Base-by-base conservation (phyloP, 2,113 vertebrate genomes). In the Oryzias javanicus region DNA sequence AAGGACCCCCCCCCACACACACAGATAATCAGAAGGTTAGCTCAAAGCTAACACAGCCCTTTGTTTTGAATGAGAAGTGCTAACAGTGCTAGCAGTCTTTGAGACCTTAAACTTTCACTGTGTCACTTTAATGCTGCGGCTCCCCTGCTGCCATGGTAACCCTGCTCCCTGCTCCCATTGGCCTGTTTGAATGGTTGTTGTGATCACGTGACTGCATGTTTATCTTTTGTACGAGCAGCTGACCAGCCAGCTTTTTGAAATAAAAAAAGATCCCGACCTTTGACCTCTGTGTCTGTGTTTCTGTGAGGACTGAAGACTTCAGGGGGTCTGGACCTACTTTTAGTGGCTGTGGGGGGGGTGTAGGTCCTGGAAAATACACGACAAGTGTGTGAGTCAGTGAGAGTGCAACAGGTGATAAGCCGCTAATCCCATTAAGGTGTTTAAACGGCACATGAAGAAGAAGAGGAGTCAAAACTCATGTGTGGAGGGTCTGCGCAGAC, bases 61-160 rank as follows among this genome's bases (percentile, higher is more conserved):
- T 65, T 76, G 56, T 19, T 70, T 54, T 76, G 27, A 78, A 69
- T 74, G 35, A 67, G 44, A 50, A 78, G 72, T 60, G 78, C 72
- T 76, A 84, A 75, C 40, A 8, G 73, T 79, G 78, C 72, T 76
- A 84, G 72, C 40, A 8, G 73, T 81, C 78, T 75, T n/a, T 25
- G 44, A 74, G 79, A 80, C 57, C 14, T 64, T 76, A 82, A 82
- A 80, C 55, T 69, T 50, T 60, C 72, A 79, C 78, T 70, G 70
- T 70, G 81, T 83, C 79, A 82, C 84, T 86, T 82, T 83, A 83
- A 83, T 42, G 35, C 17, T 61, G 64, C 46, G 49, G 67, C 53
- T 16, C 58, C 25, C 57, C 47, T 0, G 50, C 22, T 60, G 69
- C 66, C 72, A 48, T 56, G 57, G 66, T 67, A 63, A 71, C 54